These are phyloP conservation scores for Mystacides longicornis DNA, from an alignment of 2,888 invertebrate species.

Conservation along the genomic window DNA sequence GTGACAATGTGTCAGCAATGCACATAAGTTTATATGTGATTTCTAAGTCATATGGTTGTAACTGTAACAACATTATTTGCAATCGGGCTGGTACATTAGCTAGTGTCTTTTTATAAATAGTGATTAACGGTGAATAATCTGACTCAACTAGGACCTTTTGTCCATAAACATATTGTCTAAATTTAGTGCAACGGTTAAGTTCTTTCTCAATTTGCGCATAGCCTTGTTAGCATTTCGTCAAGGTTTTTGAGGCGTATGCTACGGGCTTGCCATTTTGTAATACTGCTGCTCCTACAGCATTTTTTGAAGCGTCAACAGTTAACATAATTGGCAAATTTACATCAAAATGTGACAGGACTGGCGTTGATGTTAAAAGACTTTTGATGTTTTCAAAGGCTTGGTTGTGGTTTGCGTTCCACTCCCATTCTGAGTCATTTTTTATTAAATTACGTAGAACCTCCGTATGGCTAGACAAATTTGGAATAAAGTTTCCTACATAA, in stretches of 20 bases:
- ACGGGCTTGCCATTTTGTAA: conserved; percentile 27
- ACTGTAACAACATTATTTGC: conserved; percentile 27
- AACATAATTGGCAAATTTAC: conserved; percentile 17
- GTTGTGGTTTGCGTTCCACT: conserved; percentile 22
- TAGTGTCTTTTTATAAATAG: conserved; percentile 28
- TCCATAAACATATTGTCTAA: conserved; percentile 29
- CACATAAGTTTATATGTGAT: conserved; percentile 20
- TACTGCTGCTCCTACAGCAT: conserved; percentile 27
- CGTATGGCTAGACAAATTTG: conserved; percentile 20
- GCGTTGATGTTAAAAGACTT: conserved; percentile 15
- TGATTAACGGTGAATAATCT: conserved; percentile 30
- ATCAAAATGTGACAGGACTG: conserved; percentile 22
- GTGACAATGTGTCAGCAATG: conserved; percentile 23
- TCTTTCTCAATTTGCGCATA: too few relatives aligned
- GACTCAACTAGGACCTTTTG: conserved; percentile 25
- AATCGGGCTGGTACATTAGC: conserved; percentile 23
- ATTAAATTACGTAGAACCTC: conserved; percentile 22
- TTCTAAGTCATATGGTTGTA: conserved; percentile 25
- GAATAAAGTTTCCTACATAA: conserved; percentile 26
- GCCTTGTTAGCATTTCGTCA: too few relatives aligned
- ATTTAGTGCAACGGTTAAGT: conserved; percentile 27
- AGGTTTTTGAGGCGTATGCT: conserved; percentile 27
- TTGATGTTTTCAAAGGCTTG: conserved; percentile 24
- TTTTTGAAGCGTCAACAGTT: conserved; percentile 28
- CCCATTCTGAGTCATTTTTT: conserved; percentile 19